Percentiles rank a stretch among this genome's conserved stretches.
These are phyloP conservation scores for Leptinotarsa rubiginosa DNA, from an alignment of 2,888 invertebrate genomes.

Conservation along the genomic window DNA sequence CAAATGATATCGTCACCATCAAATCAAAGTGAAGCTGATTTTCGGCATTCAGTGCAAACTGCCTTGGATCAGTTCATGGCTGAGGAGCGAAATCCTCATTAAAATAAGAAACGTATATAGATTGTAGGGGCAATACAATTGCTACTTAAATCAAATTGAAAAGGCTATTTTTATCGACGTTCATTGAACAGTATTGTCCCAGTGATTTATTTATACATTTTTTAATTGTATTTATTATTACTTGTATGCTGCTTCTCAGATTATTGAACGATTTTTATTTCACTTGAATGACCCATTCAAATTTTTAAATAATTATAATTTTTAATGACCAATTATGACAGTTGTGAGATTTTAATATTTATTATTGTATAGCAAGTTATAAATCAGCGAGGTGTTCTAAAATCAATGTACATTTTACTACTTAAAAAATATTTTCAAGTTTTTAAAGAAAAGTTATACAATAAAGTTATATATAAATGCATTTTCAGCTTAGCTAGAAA, in stretches of 20 bases:
- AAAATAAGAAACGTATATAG: constrained; percentile 33
- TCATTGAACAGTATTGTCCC: constrained; percentile 23
- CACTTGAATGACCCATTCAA: constrained; percentile 19
- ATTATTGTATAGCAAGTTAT: constrained; percentile 44
- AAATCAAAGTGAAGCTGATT: constrained; percentile 59
- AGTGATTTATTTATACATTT: constrained; percentile 26
- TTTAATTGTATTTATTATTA: constrained; percentile 28
- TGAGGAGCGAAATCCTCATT: constrained; percentile 68
- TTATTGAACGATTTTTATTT: constrained; percentile 26
- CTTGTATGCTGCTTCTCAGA: constrained; percentile 18
- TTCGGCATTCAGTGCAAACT: constrained; percentile 69
- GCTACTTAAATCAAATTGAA: constrained; percentile 40
- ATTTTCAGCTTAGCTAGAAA: constrained; percentile 46
- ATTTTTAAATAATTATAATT: constrained; percentile 36
- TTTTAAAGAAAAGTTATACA: constrained; percentile 33
- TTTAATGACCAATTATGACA: constrained; percentile 52
- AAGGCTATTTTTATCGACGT: constrained; percentile 3
- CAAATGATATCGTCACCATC: constrained; percentile 61
- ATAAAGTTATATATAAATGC: constrained; percentile 42
- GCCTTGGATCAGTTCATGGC: constrained; percentile 70
- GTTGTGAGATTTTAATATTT: constrained; percentile 51
- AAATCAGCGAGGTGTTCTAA: constrained; percentile 47
- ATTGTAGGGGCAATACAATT: constrained; percentile 37
- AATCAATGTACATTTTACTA: constrained; percentile 47
- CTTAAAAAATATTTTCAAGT: constrained; percentile 39